Evolutionary conservation across 2,797 vertebrate genomes (phyloP).

Genomic region (Avahi laniger): DNA sequence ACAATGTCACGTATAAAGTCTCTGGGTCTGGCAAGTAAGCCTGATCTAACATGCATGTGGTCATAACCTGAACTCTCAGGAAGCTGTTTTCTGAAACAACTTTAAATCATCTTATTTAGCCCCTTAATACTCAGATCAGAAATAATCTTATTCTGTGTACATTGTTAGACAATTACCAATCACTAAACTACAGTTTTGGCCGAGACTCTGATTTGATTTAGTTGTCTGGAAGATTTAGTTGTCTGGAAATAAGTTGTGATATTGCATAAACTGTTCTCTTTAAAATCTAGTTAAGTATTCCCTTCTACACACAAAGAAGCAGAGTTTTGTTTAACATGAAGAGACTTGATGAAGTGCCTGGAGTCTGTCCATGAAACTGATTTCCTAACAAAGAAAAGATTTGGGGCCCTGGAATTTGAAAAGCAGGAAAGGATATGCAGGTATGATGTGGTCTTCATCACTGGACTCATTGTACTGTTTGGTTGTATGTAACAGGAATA

Average conservation of each 20-base stretch:
- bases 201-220: conserved; percentile 1
- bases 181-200: background rate
- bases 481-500: background rate
- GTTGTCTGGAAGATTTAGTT: background rate
- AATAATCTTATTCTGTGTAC: conserved; percentile 10
- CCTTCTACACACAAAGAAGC: background rate
- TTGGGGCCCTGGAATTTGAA: background rate
- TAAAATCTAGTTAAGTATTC: background rate
- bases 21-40: background rate
- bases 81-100: background rate
- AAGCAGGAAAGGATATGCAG: background rate
- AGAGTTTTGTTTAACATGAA: conserved; percentile 7
- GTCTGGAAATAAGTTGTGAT: background rate
- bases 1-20: background rate
- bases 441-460: background rate
- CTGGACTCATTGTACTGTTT: background rate
- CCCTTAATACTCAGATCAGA: background rate
- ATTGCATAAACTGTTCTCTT: background rate
- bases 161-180: conserved; percentile 21
- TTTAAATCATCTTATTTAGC: background rate
- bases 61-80: background rate
- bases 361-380: background rate
- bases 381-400: conserved; percentile 33
- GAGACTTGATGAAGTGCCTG: background rate
- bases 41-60: background rate